Percentiles rank a stretch among this genome's conserved stretches.
phyloP scores from a whole-genome alignment of 2,113 vertebrate genomes.

The Oncorhynchus clarkii region DNA sequence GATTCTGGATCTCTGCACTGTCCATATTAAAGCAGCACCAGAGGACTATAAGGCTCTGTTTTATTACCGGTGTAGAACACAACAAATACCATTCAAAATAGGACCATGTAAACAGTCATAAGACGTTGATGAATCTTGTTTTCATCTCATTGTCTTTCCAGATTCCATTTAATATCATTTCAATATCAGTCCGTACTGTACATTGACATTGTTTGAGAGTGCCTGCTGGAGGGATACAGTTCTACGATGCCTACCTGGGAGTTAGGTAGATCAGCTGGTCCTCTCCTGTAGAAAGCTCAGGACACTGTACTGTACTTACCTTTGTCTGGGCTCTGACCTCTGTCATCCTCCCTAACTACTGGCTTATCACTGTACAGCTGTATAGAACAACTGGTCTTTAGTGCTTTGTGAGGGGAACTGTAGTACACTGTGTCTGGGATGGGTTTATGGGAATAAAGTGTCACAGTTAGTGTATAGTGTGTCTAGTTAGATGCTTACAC shows the following conservation, averaged over 20 bases:
- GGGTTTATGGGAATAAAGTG: background rate
- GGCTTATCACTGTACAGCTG: background rate
- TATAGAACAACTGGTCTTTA: background rate
- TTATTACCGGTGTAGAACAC: no score
- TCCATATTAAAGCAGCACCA: background rate
- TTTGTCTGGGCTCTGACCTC: slow-evolving; percentile 34
- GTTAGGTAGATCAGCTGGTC: slow-evolving; percentile 36
- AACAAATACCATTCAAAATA: background rate
- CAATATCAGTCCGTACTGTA: background rate
- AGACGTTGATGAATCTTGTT: background rate
- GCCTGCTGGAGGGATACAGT: slow-evolving; percentile 1
- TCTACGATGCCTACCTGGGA: slow-evolving; percentile 51
- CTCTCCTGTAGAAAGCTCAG: slow-evolving; percentile 17
- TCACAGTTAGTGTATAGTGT: slow-evolving; percentile 9
- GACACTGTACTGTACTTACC: slow-evolving; percentile 59
- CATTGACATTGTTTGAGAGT: background rate
- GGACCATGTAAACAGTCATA: background rate
- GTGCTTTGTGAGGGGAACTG: background rate
- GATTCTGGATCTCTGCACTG: background rate
- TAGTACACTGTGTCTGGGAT: background rate
- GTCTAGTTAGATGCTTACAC: slow-evolving; percentile 78
- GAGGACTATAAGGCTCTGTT: background rate
- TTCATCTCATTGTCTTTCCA: background rate
- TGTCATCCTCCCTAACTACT: slow-evolving; percentile 16
- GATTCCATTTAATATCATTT: background rate